phyloP scores from a whole-genome alignment of 2,888 invertebrate genomes.

The Uropetala carovei region DNA sequence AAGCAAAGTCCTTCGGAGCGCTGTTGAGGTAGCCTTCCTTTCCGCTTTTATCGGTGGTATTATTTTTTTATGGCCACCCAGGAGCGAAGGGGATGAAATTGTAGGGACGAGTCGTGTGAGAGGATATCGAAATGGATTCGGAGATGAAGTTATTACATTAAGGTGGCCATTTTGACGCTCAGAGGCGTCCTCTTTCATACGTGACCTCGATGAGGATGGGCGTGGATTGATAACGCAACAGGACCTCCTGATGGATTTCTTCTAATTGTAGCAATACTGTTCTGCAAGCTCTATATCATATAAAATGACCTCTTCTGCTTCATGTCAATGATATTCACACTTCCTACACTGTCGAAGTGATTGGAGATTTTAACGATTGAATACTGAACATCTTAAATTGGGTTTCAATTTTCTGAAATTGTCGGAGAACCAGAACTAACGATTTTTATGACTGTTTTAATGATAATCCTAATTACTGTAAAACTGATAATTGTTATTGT shows the following conservation, averaged over 20 bases:
- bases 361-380: too few relatives aligned
- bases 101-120: not conserved
- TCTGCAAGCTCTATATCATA: too few relatives aligned
- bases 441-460: too few relatives aligned
- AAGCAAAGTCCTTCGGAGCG: not conserved
- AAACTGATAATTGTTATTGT: too few relatives aligned
- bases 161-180: not conserved
- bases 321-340: too few relatives aligned
- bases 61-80: conserved; percentile 15
- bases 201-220: conserved; percentile 2
- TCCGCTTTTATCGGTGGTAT: not conserved
- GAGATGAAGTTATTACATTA: conserved; percentile 5
- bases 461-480: too few relatives aligned
- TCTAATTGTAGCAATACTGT: too few relatives aligned
- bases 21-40: not conserved
- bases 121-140: not conserved
- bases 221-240: not conserved
- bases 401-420: too few relatives aligned
- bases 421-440: too few relatives aligned
- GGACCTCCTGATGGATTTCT: not conserved
- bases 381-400: too few relatives aligned
- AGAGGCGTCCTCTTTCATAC: not conserved
- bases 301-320: too few relatives aligned
- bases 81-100: not conserved
- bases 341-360: too few relatives aligned